A percentile compares a stretch with the other conserved stretches of the same genome.
phyloP scores from a whole-genome alignment of 2,888 invertebrate genomes.

The Diadegma fenestrale region DNA sequence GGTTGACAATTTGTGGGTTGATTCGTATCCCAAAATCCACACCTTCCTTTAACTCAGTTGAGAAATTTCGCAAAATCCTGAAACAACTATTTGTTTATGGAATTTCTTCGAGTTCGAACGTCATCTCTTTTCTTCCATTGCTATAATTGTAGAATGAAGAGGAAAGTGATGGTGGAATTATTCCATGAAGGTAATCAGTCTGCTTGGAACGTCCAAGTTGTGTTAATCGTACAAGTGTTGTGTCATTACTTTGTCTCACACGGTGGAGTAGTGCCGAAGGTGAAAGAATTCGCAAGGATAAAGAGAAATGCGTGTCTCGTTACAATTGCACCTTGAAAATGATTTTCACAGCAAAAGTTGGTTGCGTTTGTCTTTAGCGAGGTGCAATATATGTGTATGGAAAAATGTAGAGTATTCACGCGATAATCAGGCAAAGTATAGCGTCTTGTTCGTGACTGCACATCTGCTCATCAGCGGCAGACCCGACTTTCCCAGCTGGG shows the following conservation, averaged over 20 bases:
- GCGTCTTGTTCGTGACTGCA: constrained; percentile 44
- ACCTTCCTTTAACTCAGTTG: neutral
- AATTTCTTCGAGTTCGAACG: neutral
- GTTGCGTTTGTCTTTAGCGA: constrained; percentile 20
- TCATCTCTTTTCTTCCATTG: neutral
- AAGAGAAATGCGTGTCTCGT: neutral
- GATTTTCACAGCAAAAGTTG: constrained; percentile 15
- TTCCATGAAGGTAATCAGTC: neutral
- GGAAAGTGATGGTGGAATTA: constrained; percentile 4
- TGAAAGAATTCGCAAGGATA: neutral
- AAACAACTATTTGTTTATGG: neutral
- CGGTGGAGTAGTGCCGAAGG: neutral
- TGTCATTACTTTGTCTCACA: constrained; percentile 5
- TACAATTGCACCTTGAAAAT: constrained; percentile 25
- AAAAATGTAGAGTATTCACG: neutral
- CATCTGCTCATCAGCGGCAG: constrained; percentile 45
- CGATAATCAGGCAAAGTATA: constrained; percentile 29
- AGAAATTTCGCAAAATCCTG: neutral
- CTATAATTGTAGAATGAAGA: neutral
- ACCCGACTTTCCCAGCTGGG: constrained; percentile 30
- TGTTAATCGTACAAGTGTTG: neutral
- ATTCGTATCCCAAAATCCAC: too few species aligned
- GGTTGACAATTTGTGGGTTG: too few species aligned
- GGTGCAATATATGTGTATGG: neutral
- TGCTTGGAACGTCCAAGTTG: neutral